Percentiles rank a stretch among this genome's conserved stretches.
These are phyloP conservation scores for Pyrrhosoma nymphula DNA, from an alignment of 2,888 invertebrate genomes.

Conservation along the genomic window DNA sequence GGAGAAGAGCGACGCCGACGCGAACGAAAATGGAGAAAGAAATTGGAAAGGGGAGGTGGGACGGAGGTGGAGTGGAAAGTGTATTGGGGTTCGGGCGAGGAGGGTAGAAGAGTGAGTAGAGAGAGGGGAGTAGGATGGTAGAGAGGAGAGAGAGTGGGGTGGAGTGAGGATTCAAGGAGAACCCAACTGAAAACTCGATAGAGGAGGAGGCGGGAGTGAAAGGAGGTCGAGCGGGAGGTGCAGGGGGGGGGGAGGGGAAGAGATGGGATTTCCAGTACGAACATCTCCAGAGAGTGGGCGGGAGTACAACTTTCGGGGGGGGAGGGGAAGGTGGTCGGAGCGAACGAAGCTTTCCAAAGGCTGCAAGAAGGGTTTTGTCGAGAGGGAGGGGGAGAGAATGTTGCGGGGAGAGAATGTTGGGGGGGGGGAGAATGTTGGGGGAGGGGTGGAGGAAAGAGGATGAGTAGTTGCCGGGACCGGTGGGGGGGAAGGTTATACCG, in stretches of 20 bases:
- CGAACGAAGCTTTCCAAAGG: constrained; percentile 2
- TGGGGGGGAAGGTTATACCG: background rate
- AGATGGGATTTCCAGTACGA: background rate
- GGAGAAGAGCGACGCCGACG: background rate
- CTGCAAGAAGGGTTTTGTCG: background rate
- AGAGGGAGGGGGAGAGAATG: background rate
- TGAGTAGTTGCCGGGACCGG: background rate
- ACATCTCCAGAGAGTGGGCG: background rate
- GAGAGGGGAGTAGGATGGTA: background rate
- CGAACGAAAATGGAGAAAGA: background rate
- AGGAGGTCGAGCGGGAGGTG: constrained; percentile 34
- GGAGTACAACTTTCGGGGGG: background rate
- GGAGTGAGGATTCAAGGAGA: constrained; percentile 52
- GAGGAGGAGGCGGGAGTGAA: constrained; percentile 34
- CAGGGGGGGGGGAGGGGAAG: too few species aligned
- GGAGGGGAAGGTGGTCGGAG: background rate
- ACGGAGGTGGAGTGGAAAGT: constrained; percentile 39
- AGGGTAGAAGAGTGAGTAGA: background rate
- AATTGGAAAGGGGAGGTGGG: background rate
- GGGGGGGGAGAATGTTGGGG: background rate
- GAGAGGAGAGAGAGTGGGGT: background rate
- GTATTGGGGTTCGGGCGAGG: constrained; percentile 37
- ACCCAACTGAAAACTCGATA: constrained; percentile 53
- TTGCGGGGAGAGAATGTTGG: background rate
- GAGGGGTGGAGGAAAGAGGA: background rate